phyloP scores from a whole-genome alignment of 2,113 vertebrate genomes.

The Oncorhynchus clarkii region DNA sequence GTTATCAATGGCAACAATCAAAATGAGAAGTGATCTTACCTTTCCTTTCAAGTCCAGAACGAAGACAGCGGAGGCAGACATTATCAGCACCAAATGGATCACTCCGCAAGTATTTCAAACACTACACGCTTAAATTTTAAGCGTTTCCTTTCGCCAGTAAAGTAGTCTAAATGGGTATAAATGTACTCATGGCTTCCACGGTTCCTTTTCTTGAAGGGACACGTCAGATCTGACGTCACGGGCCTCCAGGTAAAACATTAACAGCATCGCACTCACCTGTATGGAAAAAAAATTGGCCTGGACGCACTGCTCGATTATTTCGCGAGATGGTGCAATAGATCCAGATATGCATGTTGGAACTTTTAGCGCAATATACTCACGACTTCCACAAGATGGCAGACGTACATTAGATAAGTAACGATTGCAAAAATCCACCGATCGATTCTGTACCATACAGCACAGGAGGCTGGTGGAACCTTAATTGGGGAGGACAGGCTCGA shows the following conservation, averaged over 20 bases:
- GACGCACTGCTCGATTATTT: background rate
- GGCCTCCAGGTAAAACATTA: slow-evolving; percentile 73
- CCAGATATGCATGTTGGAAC: background rate
- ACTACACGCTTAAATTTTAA: background rate
- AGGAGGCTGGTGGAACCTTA: too few species aligned
- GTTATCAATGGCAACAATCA: slow-evolving; percentile 6
- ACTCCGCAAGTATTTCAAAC: background rate
- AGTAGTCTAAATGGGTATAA: background rate
- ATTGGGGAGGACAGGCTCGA: too few species aligned
- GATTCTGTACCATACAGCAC: too few species aligned
- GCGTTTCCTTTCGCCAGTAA: slow-evolving; percentile 1
- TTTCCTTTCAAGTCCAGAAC: slow-evolving; percentile 92
- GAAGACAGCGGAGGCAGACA: slow-evolving; percentile 90
- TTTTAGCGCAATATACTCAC: background rate
- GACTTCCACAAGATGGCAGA: background rate
- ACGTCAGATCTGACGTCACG: slow-evolving; percentile 63
- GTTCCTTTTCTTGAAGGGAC: slow-evolving; percentile 47
- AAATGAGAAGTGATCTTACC: slow-evolving; percentile 69
- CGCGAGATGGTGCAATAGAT: slow-evolving; percentile 33
- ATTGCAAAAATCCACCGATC: too few species aligned
- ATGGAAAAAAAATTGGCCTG: too few species aligned
- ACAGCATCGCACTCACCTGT: slow-evolving; percentile 64
- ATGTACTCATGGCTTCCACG: slow-evolving; percentile 29
- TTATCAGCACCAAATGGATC: slow-evolving; percentile 36
- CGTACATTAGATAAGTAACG: too few species aligned